Base-by-base conservation (phyloP, 2,113 vertebrate genomes). In the Oncorhynchus kisutch region DNA sequence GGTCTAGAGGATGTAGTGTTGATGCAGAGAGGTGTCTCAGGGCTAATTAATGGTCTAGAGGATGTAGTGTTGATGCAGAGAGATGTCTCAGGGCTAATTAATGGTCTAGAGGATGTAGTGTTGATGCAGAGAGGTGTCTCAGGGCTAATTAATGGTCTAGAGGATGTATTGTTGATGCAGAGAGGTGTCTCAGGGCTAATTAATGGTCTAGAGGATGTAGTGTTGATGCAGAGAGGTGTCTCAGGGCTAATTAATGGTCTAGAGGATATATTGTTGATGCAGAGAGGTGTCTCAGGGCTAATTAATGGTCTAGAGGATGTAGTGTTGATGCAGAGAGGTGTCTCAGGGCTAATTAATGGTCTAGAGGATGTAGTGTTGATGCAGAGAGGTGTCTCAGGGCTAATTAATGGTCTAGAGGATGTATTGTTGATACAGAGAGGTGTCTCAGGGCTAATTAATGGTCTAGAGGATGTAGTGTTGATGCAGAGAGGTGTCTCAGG, bases 1-100 rank as follows among this genome's bases (percentile, higher is more conserved):
- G 76, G 69, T 66, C 74, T 74, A 54, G 67, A 67, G 78, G 65
- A 80, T 70, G 74, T 68, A 71, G 25, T 75, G 64, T 79, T 39
- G 62, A 64, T 59, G 31, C 29, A 77, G 18, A 74, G 67, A 71
- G 60, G 72, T 22, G 29, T 64, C 68, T 48, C n/a, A 64, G 51
- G 25, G n/a, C 57, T 73, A 5, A 31, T 31, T 31, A 31, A 1
- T 31, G 74, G 66, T 62, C 75, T 74, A 54, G 65, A 70, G 78
- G 68, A 80, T 70, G 74, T 68, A 70, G 25, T 75, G 64, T 79
- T 39, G 54, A 54, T 59, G 22, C 29, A 77, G 18, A 74, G 70
- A 71, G 60, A 60, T 22, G 20, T 64, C 39, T 48, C n/a, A 67
- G 45, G 29, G n/a, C 49, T 73, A 31, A 31, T 5, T 31, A 31